phyloP scores from a whole-genome alignment of 1,140 invertebrate genomes.

The Tenebrio molitor region DNA sequence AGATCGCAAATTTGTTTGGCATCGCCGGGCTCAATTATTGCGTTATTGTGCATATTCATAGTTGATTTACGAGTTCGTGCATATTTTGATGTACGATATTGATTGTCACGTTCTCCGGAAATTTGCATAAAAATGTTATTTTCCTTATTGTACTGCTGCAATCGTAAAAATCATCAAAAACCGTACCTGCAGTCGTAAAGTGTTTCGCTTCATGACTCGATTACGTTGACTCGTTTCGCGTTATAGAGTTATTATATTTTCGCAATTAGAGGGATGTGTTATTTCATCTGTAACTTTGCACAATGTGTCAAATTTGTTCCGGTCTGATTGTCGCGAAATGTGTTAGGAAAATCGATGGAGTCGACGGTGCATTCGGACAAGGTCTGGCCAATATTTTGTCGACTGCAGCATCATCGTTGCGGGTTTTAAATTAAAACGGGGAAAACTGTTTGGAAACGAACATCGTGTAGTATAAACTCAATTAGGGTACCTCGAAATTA shows the following conservation, averaged over 20 bases:
- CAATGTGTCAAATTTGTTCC: conserved; percentile 37
- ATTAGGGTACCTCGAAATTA: no score
- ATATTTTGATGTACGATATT: background rate
- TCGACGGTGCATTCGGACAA: conserved; percentile 12
- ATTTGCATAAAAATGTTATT: conserved; percentile 4
- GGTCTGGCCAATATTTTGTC: background rate
- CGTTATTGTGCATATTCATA: background rate
- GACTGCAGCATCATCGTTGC: background rate
- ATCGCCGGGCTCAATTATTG: background rate
- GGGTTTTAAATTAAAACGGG: background rate
- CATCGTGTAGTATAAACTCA: no score
- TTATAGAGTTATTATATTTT: background rate
- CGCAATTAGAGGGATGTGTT: conserved; percentile 1
- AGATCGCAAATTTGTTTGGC: background rate
- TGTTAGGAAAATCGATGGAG: conserved; percentile 9
- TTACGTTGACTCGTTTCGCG: background rate
- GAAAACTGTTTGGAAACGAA: no score
- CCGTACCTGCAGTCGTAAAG: background rate
- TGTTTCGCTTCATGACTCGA: background rate
- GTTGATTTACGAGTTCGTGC: background rate
- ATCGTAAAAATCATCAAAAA: background rate
- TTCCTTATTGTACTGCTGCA: background rate
- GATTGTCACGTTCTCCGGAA: background rate
- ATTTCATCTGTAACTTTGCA: conserved; percentile 17
- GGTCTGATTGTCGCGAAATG: conserved; percentile 11